These are phyloP conservation scores for Chaetoderma sp. DNA, from an alignment of 2,888 invertebrate genomes.

Conservation along the genomic window DNA sequence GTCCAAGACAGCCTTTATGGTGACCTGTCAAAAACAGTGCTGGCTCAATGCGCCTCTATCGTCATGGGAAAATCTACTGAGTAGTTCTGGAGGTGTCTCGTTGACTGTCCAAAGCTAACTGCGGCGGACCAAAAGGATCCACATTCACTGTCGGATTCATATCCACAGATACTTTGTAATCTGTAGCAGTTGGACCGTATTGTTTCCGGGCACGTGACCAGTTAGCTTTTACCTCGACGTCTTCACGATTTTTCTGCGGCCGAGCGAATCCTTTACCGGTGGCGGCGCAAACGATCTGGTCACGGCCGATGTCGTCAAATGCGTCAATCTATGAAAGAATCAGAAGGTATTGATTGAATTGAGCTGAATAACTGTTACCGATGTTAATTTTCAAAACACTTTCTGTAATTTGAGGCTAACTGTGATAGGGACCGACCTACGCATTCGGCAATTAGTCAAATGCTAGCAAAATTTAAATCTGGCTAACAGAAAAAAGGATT, in stretches of 20 bases:
- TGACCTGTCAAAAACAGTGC: too few species aligned
- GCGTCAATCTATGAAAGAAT: constrained; percentile 49
- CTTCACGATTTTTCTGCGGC: constrained; percentile 47
- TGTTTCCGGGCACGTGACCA: constrained; percentile 66
- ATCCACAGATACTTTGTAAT: constrained; percentile 57
- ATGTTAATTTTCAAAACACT: constrained; percentile 2
- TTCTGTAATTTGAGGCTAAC: too few species aligned
- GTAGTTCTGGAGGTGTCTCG: not conserved
- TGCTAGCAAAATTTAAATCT: too few species aligned
- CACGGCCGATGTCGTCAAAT: constrained; percentile 60
- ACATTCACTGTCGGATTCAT: constrained; percentile 63
- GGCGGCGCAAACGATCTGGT: constrained; percentile 66
- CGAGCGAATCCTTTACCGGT: constrained; percentile 58
- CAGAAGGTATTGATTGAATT: not conserved
- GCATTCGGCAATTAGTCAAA: too few species aligned
- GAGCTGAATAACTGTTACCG: not conserved
- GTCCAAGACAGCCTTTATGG: too few species aligned
- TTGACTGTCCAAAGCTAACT: constrained; percentile 46
- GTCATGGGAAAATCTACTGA: too few species aligned
- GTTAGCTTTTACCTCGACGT: constrained; percentile 68
- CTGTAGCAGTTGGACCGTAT: constrained; percentile 65
- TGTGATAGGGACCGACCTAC: not conserved
- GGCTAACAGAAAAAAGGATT: too few species aligned
- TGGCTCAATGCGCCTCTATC: too few species aligned
- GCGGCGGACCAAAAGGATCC: constrained; percentile 67